Percentiles rank a stretch among this genome's conserved stretches.
Conservation (phyloP, 2,888 invertebrate species). For the Liodrosophila aerea region DNA sequence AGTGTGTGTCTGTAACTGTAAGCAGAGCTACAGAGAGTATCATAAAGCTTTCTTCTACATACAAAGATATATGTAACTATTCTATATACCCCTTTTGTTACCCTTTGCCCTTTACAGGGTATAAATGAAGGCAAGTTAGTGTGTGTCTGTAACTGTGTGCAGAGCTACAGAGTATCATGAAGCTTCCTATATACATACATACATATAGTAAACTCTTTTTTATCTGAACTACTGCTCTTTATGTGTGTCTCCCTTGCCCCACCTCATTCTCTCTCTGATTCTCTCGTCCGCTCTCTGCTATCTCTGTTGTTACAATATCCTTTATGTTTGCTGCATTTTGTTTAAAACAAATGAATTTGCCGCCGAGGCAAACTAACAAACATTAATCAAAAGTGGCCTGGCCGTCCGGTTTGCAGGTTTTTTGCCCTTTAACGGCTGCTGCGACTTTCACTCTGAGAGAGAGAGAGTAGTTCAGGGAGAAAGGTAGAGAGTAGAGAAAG, state of each 20-base stretch:
- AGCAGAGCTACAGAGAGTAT: slow-evolving; percentile 16
- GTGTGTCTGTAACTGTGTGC: neutral
- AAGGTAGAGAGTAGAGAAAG: neutral
- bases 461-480: neutral
- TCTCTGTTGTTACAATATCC: slow-evolving; percentile 1
- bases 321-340: slow-evolving; percentile 50
- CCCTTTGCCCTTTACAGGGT: neutral
- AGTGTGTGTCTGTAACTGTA: neutral
- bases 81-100: no score
- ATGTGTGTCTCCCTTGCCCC: neutral
- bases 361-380: slow-evolving; percentile 67
- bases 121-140: slow-evolving; percentile 17
- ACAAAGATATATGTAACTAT: neutral
- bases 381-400: slow-evolving; percentile 74
- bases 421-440: slow-evolving; percentile 31
- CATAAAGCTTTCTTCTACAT: slow-evolving; percentile 8
- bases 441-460: slow-evolving; percentile 13
- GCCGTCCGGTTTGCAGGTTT: slow-evolving; percentile 60
- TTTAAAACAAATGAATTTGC: slow-evolving; percentile 73
- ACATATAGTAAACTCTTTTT: neutral
- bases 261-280: neutral
- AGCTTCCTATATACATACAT: slow-evolving; percentile 3
- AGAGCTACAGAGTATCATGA: slow-evolving; percentile 18
- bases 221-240: neutral
- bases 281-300: neutral